Conservation (phyloP, 2,888 invertebrate species). For the Acleris cristana region DNA sequence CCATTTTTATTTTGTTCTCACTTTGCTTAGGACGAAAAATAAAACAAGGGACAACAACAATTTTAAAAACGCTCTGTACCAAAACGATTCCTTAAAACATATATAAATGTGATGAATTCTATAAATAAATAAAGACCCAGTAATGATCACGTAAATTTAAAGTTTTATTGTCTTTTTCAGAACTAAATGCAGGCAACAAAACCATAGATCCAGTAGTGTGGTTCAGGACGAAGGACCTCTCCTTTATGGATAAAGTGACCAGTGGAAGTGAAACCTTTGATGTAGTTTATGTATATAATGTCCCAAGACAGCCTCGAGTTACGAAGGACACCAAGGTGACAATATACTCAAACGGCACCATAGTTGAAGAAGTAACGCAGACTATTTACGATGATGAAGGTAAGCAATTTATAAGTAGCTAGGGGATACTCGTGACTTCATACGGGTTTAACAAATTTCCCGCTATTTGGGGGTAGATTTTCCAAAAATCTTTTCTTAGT, state of each 20-base stretch:
- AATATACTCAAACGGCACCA: conserved; percentile 60
- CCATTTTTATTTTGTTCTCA: too few species aligned
- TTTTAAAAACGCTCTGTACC: too few species aligned
- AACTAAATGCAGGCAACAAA: not conserved
- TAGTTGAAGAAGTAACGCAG: conserved; percentile 48
- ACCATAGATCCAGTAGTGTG: conserved; percentile 17
- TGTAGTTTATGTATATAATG: conserved; percentile 51
- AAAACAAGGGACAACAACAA: too few species aligned
- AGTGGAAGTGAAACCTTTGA: conserved; percentile 41
- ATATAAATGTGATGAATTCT: too few species aligned
- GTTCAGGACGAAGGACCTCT: conserved; percentile 30
- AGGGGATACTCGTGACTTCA: too few species aligned
- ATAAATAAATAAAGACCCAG: too few species aligned
- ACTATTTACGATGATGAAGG: conserved; percentile 26
- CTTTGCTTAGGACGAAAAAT: too few species aligned
- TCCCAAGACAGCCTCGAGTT: conserved; percentile 48
- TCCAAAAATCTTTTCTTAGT: too few species aligned
- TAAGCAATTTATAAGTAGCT: not conserved
- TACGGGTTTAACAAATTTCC: too few species aligned
- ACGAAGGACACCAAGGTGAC: conserved; percentile 53
- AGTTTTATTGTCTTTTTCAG: conserved; percentile 17
- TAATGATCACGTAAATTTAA: too few species aligned
- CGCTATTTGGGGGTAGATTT: too few species aligned
- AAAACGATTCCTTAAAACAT: too few species aligned
- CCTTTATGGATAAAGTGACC: conserved; percentile 45